A percentile compares a stretch with the other conserved stretches of the same genome.
Evolutionary conservation across 2,888 invertebrate genomes (phyloP).

Genomic region (Melieria picta): DNA sequence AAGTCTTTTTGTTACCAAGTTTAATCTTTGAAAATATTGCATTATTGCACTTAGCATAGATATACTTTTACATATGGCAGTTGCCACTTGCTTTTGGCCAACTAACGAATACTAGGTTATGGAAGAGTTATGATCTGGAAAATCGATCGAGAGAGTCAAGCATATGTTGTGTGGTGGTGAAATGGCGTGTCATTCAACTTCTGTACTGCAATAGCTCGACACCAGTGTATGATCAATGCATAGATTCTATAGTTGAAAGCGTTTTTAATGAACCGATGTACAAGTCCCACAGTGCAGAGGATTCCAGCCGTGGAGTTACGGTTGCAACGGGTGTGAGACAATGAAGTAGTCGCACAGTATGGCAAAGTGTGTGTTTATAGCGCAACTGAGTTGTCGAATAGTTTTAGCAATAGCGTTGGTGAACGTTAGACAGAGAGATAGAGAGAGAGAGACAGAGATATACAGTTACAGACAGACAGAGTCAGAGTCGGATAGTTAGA

Average conservation of each 20-base stretch:
- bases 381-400: conserved; percentile 9
- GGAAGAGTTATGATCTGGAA: too few relatives aligned
- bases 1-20: too few relatives aligned
- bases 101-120: too few relatives aligned
- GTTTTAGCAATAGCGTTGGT: conserved; percentile 27
- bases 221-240: too few relatives aligned
- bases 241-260: conserved; percentile 10
- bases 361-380: not conserved
- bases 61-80: too few relatives aligned
- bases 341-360: not conserved
- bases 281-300: conserved; percentile 42
- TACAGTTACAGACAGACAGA: conserved; percentile 33
- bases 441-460: conserved; percentile 37
- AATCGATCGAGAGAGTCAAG: too few relatives aligned
- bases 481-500: conserved; percentile 34
- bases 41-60: too few relatives aligned
- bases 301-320: conserved; percentile 38
- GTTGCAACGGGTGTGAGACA: not conserved
- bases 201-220: too few relatives aligned
- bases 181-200: too few relatives aligned
- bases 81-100: too few relatives aligned
- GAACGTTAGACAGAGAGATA: conserved; percentile 28
- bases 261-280: conserved; percentile 35
- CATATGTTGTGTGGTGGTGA: too few relatives aligned
- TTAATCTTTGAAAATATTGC: too few relatives aligned